Base-by-base conservation (phyloP, 2,113 vertebrate genomes). In the Rhinolophus sinicus region DNA sequence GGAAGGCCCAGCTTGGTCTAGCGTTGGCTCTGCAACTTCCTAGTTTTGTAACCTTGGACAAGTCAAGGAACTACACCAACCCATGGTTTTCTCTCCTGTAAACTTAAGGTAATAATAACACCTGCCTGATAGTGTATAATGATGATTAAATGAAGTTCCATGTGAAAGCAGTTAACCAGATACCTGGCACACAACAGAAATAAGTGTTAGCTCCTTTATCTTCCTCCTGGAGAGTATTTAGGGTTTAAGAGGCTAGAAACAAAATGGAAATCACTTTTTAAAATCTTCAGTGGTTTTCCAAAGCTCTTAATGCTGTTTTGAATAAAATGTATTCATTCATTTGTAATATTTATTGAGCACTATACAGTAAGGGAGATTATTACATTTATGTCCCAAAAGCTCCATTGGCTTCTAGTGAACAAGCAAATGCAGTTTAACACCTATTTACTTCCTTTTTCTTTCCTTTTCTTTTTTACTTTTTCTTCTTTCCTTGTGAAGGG, bases 261-360 rank as follows among this genome's bases (percentile, higher is more conserved):
- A 95, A 96, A 82, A 88, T 28, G 70, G 56, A 94, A 96, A 90
- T 95, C 6, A 58, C 75, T 94, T 89, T 89, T 88, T 82, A n/a
- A 94, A 76, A 52, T 44, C 72, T 90, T 73, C n/a, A 65, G 15
- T 96, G 38, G 44, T 70, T 90, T 94, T 40, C 60, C 47, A 94
- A 97, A 87, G 24, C 22, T 18, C 28, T 89, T 87, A 80, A 60
- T 88, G n/a, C 26, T 5, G 96, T 93, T 92, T 90, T 67, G 3
- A 94, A 86, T 65, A 94, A 84, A 94, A 80, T 69, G n/a, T 83
- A 65, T 96, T 80, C 33, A 56, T 56, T 44, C 19, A 50, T 80
- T 81, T 65, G 52, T 91, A 70, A 58, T 82, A 94, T 67, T 88
- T 85, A 77, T 81, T 88, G 35, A 94, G 24, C 78, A 69, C 65